Percentiles rank a stretch among this genome's conserved stretches.
These are phyloP conservation scores for Rhagologus leucostigma DNA, from an alignment of 2,113 vertebrate genomes.

Conservation along the genomic window DNA sequence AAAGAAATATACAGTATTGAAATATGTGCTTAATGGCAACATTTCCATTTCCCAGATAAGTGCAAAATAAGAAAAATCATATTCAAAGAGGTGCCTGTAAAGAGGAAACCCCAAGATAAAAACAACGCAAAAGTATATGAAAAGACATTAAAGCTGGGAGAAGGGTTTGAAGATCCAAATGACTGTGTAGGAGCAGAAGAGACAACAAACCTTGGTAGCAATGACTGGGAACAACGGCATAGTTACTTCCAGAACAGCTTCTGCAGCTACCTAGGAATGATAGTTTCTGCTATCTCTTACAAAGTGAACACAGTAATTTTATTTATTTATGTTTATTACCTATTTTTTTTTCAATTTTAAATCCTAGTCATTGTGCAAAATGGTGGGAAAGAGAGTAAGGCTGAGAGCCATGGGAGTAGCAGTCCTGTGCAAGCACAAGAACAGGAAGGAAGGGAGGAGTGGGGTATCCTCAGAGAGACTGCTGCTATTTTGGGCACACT, in stretches of 20 bases:
- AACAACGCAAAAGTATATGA: not conserved
- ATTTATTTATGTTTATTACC: not conserved
- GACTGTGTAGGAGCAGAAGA: not conserved
- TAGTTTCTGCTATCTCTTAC: not conserved
- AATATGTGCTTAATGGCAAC: not conserved
- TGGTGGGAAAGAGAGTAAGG: not conserved
- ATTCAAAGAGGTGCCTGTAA: not conserved
- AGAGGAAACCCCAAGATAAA: not conserved
- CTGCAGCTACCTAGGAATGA: not conserved
- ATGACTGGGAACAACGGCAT: not conserved
- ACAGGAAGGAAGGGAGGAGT: not conserved
- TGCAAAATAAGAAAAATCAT: not conserved
- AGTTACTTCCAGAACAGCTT: not conserved
- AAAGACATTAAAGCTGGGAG: not conserved
- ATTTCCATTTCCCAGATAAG: not conserved
- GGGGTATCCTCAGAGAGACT: not conserved
- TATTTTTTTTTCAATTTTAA: not conserved
- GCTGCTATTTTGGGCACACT: not conserved
- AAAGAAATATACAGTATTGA: not conserved
- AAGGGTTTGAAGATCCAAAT: not conserved
- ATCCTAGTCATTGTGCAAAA: not conserved
- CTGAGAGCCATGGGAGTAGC: not conserved
- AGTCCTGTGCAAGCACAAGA: no score
- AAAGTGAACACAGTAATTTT: accelerated
- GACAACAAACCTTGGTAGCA: not conserved